Evolutionary conservation across 2,888 invertebrate genomes (phyloP), one percentile per base, ranked within the genome.

Genomic region (Tetragonisca angustula): DNA sequence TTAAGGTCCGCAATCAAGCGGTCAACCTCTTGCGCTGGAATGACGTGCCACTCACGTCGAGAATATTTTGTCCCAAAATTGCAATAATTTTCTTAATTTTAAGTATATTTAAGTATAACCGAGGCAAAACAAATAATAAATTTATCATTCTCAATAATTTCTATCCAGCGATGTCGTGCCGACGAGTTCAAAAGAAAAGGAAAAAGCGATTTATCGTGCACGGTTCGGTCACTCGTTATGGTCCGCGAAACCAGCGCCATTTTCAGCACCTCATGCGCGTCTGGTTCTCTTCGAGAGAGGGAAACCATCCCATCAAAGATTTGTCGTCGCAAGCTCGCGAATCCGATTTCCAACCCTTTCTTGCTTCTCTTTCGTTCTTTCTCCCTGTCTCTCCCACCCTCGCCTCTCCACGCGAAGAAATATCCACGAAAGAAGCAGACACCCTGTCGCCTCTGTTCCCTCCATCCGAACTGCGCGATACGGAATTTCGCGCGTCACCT

Each of bases 301-400:
- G 71, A 81, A 74, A 76, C 67, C 81, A 61, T 70, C 43, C 62
- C 67, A n/a, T n/a, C n/a, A 27, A 52, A 65, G 80, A 85, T 81
- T 81, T 71, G 56, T 68, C 74, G 81, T 36, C 68, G 80, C 73
- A 61, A 76, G 64, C 71, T 75, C 62, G 64, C 77, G 76, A 79
- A 83, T 70, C 73, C 84, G 73, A 83, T 79, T 83, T 84, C 64
- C 78, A 70, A 77, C 50, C 56, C 73, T 56, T 43, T 32, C 32
- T 24, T 24, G 15, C 43, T 15, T 43, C 0, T 50, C 17, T 19
- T 36, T 36, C 64, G 27, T 11, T 19, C 32, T 19, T 17, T 49
- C 32, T 24, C 56, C 27, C 21, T 36, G 6, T 13, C 19, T n/a
- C 27, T 13, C 68, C 32, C 27, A 27, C 61, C 61, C n/a, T 65